Evolutionary conservation across 2,888 invertebrate genomes (phyloP).

Genomic region (Parthenolecanium corni): DNA sequence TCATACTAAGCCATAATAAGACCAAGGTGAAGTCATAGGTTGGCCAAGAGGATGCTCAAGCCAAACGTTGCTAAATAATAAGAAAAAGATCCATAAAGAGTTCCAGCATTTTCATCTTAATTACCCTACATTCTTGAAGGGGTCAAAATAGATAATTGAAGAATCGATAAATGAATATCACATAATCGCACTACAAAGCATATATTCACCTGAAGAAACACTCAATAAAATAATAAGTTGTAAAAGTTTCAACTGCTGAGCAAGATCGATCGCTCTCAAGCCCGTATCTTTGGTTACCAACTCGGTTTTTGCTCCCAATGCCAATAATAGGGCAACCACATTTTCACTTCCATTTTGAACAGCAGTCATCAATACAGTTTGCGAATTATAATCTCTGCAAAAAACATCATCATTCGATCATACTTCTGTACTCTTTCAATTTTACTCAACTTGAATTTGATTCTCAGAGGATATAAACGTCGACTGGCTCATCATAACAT

Average conservation of each 20-base stretch:
- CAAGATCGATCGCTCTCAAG: conserved; percentile 1
- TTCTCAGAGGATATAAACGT: no score
- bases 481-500: no score
- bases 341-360: conserved; percentile 13
- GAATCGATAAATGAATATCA: no score
- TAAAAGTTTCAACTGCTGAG: background rate
- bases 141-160: no score
- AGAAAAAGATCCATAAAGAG: no score
- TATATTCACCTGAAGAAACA: conserved; percentile 20
- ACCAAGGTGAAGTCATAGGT: no score
- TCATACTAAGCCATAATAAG: no score
- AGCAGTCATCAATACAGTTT: conserved; percentile 15
- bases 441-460: no score
- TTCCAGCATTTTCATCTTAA: no score
- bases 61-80: no score
- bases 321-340: conserved; percentile 11
- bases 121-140: no score
- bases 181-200: background rate
- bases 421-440: background rate
- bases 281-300: conserved; percentile 3
- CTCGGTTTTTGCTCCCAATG: conserved; percentile 7
- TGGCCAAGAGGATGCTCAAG: no score
- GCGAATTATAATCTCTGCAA: conserved; percentile 12
- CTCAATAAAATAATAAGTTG: conserved; percentile 12
- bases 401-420: background rate